Evolutionary conservation across 2,888 invertebrate species (phyloP).

Genomic region (Eugnorisma glareosa): DNA sequence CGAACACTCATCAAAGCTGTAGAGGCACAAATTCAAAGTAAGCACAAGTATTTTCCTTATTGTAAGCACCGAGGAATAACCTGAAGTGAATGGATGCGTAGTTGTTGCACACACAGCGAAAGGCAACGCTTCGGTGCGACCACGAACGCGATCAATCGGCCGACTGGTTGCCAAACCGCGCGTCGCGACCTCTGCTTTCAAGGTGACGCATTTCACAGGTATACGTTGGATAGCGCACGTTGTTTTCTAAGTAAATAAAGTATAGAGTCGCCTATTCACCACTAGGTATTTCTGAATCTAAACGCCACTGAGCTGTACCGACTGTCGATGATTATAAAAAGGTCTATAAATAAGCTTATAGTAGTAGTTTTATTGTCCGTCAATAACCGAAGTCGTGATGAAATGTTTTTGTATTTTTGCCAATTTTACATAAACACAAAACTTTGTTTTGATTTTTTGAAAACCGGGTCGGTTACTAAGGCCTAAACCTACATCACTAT

Average conservation of each 20-base stretch:
- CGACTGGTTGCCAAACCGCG: conserved; percentile 55
- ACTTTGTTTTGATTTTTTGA: background rate
- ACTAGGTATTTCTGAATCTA: conserved; percentile 30
- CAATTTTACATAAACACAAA: background rate
- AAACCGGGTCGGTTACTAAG: background rate
- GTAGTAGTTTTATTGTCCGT: background rate
- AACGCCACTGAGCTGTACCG: conserved; percentile 7
- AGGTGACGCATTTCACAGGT: conserved; percentile 61
- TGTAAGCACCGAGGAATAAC: conserved; percentile 14
- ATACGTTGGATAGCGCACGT: conserved; percentile 45
- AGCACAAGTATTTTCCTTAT: conserved; percentile 35
- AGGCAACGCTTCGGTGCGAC: conserved; percentile 36
- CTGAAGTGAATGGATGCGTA: conserved; percentile 53
- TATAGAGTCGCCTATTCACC: conserved; percentile 26
- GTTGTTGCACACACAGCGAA: conserved; percentile 39
- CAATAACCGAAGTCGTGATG: background rate
- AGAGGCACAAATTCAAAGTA: conserved; percentile 13
- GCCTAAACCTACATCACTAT: conserved; percentile 38
- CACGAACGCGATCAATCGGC: conserved; percentile 39
- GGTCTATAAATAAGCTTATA: no score
- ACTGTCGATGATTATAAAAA: conserved; percentile 14
- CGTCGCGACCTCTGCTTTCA: conserved; percentile 61
- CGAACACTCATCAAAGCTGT: background rate
- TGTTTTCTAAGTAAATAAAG: conserved; percentile 56
- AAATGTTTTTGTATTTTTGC: background rate